phyloP scores from a whole-genome alignment of 2,113 vertebrate genomes.

The Pedetes capensis region DNA sequence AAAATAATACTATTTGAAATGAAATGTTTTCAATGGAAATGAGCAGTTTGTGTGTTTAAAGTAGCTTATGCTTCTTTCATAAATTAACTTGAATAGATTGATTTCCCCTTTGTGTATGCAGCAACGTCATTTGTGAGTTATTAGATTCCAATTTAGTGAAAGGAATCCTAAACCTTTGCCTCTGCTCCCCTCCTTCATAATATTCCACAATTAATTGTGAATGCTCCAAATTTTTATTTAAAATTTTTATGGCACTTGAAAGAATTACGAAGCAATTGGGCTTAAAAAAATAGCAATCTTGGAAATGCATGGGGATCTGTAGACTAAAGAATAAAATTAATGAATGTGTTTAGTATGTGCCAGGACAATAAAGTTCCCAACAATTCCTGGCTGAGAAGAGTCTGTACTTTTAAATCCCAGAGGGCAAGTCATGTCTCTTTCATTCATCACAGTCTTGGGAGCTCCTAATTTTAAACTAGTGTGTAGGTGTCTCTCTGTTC shows the following conservation, averaged over 20 bases:
- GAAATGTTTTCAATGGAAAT: conserved; percentile 42
- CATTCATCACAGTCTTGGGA: conserved; percentile 70
- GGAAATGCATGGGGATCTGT: neutral
- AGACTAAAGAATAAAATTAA: conserved; percentile 58
- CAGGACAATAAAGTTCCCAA: conserved; percentile 9
- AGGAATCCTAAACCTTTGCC: neutral
- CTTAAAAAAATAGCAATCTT: neutral
- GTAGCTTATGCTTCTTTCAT: neutral
- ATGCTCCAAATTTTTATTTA: conserved; percentile 36
- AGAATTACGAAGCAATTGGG: neutral
- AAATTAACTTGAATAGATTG: neutral
- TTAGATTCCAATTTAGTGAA: neutral
- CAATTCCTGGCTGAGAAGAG: conserved; percentile 55
- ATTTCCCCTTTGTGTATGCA: neutral
- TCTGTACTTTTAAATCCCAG: conserved; percentile 53
- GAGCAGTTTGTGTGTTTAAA: neutral
- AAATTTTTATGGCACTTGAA: conserved; percentile 40
- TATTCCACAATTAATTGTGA: conserved; percentile 13
- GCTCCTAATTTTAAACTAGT: conserved; percentile 73
- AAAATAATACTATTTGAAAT: conserved; percentile 32
- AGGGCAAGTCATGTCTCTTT: conserved; percentile 56
- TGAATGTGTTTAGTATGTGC: conserved; percentile 44
- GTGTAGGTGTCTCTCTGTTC: conserved; percentile 65
- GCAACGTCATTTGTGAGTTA: neutral
- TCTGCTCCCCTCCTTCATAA: neutral